Evolutionary conservation across 2,888 invertebrate species (phyloP).

Genomic region (Prenolepis imparis): DNA sequence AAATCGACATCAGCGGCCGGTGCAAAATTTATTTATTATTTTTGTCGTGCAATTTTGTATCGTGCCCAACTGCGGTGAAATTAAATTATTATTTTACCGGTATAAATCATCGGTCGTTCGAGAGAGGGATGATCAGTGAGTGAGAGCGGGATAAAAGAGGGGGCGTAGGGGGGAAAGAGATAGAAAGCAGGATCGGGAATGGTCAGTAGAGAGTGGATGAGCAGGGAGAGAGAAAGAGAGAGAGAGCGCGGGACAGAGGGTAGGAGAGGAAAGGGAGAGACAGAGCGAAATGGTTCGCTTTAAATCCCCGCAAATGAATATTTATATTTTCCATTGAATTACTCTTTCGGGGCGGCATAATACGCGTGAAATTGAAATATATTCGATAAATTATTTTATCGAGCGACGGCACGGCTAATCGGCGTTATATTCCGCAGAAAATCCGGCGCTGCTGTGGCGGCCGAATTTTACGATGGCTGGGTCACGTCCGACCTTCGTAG

Average conservation of each 20-base stretch:
- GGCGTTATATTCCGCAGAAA: constrained; percentile 80
- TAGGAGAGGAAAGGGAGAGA: constrained; percentile 46
- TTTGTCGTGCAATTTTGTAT: constrained; percentile 86
- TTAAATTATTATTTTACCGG: constrained; percentile 86
- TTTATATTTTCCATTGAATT: constrained; percentile 86
- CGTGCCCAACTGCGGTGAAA: constrained; percentile 85
- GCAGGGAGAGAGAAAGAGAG: constrained; percentile 34
- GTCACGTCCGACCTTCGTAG: constrained; percentile 58
- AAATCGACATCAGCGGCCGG: constrained; percentile 83
- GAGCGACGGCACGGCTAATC: constrained; percentile 83
- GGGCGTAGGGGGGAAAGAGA: constrained; percentile 34
- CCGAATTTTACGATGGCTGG: constrained; percentile 66
- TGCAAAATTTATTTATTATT: constrained; percentile 86
- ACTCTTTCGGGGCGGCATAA: constrained; percentile 85
- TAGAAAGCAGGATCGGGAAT: constrained; percentile 8
- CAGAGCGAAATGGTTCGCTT: constrained; percentile 78
- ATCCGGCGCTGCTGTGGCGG: constrained; percentile 66
- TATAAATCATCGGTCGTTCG: constrained; percentile 83
- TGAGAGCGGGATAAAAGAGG: constrained; percentile 44
- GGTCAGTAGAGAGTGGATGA: constrained; percentile 44
- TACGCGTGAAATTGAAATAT: constrained; percentile 85
- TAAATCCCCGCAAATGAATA: constrained; percentile 84
- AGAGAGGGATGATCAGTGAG: constrained; percentile 64
- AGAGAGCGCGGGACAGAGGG: constrained; percentile 48
- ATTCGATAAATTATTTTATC: constrained; percentile 86